Evolutionary conservation across 37 sponge, comb jelly and placozoan species (phyloP), one percentile per base, ranked within the genome.

Genomic region (Ephydatia muelleri): DNA sequence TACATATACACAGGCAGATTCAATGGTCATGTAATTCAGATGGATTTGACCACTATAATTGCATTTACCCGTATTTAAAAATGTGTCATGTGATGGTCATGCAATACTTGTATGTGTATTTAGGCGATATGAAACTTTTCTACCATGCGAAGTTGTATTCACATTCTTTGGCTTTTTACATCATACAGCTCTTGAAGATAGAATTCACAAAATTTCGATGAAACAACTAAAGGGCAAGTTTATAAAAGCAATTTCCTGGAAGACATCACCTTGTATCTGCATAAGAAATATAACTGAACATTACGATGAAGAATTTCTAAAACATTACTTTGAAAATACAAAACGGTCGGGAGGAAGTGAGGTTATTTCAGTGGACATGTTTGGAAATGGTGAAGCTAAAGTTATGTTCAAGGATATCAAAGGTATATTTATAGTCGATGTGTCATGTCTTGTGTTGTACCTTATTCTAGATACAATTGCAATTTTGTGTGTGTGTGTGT

Each of bases 281-380:
- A n/a, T 87, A 14, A 21, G n/a, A 65, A 38, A 75, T 29, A 65
- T 87, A 8, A 67, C 70, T 28, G 65, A 75, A 23, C 29, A 29
- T 38, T 87, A 70, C 36, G 67, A 81, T 76, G 82, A 86, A 64
- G 91, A 85, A 2, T 81, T 77, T 71, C 70, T 90, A 11, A 32
- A 49, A 35, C 22, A 77, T 38, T 85, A 90, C 32, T 90, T 90
- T 76, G 31, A 65, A 5, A 82, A 73, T 49, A n/a, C 11, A 8
- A 85, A 82, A 26, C 65, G 22, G 23, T 90, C 86, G 76, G 83
- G 91, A 67, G 86, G 77, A 40, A 73, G 91, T 14, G 32, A 27
- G 8, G 77, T 82, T 49, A 49, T 28, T 38, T 19, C 27, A n/a
- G 70, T 90, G 29, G n/a, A 27, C n/a, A 11, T 90, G 5, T 67